Evolutionary conservation across 1,140 invertebrate genomes (phyloP).

Genomic region (Gyrodactylus bullatarudis): DNA sequence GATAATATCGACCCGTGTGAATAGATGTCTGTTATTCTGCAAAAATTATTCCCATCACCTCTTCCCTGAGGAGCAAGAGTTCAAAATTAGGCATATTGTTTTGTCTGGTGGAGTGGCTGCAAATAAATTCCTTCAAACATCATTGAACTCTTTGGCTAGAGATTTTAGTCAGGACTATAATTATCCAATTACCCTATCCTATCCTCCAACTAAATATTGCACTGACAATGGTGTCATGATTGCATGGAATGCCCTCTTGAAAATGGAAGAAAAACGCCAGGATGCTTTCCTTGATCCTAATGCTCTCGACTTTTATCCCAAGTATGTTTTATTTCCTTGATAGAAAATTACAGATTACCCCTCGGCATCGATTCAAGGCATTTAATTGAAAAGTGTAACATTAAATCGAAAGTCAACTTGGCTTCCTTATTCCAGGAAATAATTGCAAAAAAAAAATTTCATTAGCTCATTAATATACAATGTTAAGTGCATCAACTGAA

Average conservation of each 20-base stretch:
- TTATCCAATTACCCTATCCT: constrained; percentile 27
- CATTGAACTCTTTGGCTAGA: constrained; percentile 22
- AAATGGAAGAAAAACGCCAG: neutral
- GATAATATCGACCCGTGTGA: neutral
- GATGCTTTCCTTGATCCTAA: neutral
- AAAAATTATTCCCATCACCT: neutral
- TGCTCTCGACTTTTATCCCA: neutral
- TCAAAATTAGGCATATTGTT: constrained; percentile 26
- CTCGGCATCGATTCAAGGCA: too few relatives aligned
- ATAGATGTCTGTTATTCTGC: neutral
- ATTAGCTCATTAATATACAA: too few relatives aligned
- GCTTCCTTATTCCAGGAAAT: too few relatives aligned
- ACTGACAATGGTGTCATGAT: constrained; percentile 98
- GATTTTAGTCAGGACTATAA: constrained; percentile 30
- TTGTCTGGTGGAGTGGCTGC: constrained; percentile 78
- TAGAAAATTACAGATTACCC: too few relatives aligned
- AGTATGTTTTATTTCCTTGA: too few relatives aligned
- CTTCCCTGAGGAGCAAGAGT: too few relatives aligned
- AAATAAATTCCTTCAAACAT: constrained; percentile 41
- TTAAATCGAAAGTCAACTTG: too few relatives aligned
- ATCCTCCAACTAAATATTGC: constrained; percentile 50
- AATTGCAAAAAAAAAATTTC: too few relatives aligned
- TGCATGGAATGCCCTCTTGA: constrained; percentile 32
- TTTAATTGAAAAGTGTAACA: too few relatives aligned
- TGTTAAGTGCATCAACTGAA: too few relatives aligned